Conservation (phyloP, 2,797 vertebrate species). For the Etheostoma nigrum region DNA sequence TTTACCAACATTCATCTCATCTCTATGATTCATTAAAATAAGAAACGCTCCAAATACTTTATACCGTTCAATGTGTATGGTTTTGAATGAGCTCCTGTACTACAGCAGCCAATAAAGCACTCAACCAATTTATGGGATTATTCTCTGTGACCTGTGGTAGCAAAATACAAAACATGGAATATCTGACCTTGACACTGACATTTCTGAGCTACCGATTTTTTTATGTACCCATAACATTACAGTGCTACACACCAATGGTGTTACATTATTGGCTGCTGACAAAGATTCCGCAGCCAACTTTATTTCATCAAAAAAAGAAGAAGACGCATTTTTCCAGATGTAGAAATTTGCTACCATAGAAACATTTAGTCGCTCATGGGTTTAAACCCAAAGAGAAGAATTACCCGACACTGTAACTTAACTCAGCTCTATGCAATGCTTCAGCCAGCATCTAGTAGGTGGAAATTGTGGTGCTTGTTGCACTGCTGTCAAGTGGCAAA, state of each 20-base stretch:
- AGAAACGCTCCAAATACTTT: conserved; percentile 44
- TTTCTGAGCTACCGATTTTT: conserved; percentile 40
- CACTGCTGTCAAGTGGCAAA: neutral
- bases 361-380: neutral
- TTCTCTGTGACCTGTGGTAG: conserved; percentile 49
- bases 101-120: conserved; percentile 63
- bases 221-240: conserved; percentile 25
- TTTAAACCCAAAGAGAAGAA: neutral
- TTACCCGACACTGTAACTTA: neutral
- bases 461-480: neutral
- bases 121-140: conserved; percentile 60
- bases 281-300: conserved; percentile 27
- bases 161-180: conserved; percentile 53
- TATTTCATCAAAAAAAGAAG: conserved; percentile 1
- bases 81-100: conserved; percentile 47
- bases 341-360: neutral
- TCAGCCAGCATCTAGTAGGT: neutral
- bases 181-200: conserved; percentile 54
- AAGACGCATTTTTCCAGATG: neutral
- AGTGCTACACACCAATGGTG: conserved; percentile 17
- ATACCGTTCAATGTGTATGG: conserved; percentile 17
- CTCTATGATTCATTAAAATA: conserved; percentile 37
- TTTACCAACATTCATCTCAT: neutral
- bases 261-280: conserved; percentile 17
- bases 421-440: no score